A percentile compares a stretch with the other conserved stretches of the same genome.
phyloP scores from a whole-genome alignment of 2,797 vertebrate genomes.

The Liasis olivaceus region DNA sequence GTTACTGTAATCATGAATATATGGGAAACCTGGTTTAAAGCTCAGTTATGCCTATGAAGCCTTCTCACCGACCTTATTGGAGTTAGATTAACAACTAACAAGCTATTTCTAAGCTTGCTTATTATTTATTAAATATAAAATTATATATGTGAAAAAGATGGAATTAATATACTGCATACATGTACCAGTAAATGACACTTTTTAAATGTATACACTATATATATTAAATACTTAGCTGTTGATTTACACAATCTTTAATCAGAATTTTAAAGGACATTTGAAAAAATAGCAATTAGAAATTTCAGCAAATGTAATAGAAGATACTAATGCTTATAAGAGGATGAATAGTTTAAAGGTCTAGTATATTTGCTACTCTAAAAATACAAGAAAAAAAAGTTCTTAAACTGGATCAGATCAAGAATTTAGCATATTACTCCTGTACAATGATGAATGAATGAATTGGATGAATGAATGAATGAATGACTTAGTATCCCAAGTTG shows the following conservation, averaged over 20 bases:
- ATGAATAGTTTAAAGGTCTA: not conserved
- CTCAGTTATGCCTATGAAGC: not conserved
- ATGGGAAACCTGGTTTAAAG: not conserved
- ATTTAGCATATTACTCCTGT: not conserved
- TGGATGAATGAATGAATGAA: not conserved
- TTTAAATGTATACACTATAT: constrained; percentile 34
- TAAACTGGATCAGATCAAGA: not conserved
- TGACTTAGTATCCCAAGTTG: not conserved
- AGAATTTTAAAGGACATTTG: constrained; percentile 28
- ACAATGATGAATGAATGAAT: too few relatives aligned
- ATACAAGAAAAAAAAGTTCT: not conserved
- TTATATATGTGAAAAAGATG: not conserved
- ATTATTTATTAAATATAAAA: constrained; percentile 19
- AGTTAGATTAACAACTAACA: not conserved
- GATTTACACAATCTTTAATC: constrained; percentile 23
- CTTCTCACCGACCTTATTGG: not conserved
- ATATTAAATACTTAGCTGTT: constrained; percentile 12
- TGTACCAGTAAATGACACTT: constrained; percentile 11
- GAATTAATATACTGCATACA: not conserved
- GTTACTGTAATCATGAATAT: not conserved
- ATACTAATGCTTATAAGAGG: constrained; percentile 10
- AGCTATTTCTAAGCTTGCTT: not conserved
- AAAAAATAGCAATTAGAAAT: not conserved
- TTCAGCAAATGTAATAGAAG: constrained; percentile 15
- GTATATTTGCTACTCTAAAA: not conserved